These are phyloP conservation scores for Nemotelus nigrinus DNA, from an alignment of 2,888 invertebrate genomes.

Conservation along the genomic window DNA sequence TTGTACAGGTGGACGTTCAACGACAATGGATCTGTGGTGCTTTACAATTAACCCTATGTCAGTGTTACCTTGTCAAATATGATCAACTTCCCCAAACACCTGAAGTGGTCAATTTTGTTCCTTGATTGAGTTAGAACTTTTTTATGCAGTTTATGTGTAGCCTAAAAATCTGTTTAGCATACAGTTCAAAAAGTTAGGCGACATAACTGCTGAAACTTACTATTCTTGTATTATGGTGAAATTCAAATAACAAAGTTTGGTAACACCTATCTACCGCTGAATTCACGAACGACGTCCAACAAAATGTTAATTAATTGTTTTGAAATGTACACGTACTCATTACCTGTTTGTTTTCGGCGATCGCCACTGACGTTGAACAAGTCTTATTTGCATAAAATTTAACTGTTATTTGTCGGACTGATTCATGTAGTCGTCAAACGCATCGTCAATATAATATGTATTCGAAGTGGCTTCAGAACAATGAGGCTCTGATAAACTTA, in stretches of 20 bases:
- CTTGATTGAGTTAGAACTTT: too few species aligned
- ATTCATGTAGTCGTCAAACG: not conserved
- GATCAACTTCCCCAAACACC: too few species aligned
- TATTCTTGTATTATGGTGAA: too few species aligned
- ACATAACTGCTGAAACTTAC: too few species aligned
- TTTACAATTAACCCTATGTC: too few species aligned
- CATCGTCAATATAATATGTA: too few species aligned
- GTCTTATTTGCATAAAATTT: slow-evolving; percentile 48
- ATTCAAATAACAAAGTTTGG: not conserved
- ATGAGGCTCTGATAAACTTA: not conserved
- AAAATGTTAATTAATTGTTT: slow-evolving; percentile 52
- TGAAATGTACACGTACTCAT: slow-evolving; percentile 51
- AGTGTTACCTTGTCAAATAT: too few species aligned
- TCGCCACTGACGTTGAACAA: slow-evolving; percentile 39
- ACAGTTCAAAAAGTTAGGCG: too few species aligned
- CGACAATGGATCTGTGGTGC: not conserved
- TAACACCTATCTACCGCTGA: slow-evolving; percentile 5
- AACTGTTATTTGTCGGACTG: slow-evolving; percentile 47
- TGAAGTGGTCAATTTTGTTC: too few species aligned
- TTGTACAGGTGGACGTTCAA: slow-evolving; percentile 21
- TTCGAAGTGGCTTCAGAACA: not conserved
- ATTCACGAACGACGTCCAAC: slow-evolving; percentile 19
- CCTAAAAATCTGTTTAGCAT: too few species aligned
- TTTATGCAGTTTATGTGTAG: too few species aligned
- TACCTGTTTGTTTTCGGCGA: slow-evolving; percentile 49